Conservation (phyloP, 2,797 vertebrate species). For the Leptodactylus fallax region DNA sequence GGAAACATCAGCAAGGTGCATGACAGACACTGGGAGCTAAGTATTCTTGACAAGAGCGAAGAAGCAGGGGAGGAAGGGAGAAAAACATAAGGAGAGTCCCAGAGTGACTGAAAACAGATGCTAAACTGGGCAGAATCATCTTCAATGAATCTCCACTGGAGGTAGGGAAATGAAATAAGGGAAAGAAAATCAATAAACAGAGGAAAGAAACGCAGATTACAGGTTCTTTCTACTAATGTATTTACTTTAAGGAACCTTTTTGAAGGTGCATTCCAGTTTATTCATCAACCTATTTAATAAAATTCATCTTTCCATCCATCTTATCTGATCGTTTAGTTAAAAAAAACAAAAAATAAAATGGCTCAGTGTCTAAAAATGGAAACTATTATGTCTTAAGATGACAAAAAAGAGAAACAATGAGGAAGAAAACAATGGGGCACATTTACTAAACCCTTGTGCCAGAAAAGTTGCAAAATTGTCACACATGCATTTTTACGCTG, state of each 20-base stretch:
- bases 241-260: slow-evolving; percentile 55
- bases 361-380: neutral
- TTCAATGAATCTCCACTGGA: slow-evolving; percentile 54
- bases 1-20: slow-evolving; percentile 18
- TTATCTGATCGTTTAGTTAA: slow-evolving; percentile 30
- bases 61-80: slow-evolving; percentile 11
- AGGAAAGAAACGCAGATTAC: slow-evolving; percentile 61
- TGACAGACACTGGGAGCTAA: slow-evolving; percentile 3
- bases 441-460: no score
- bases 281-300: slow-evolving; percentile 56
- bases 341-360: neutral
- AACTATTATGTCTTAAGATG: neutral
- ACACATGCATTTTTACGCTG: no score
- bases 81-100: slow-evolving; percentile 49
- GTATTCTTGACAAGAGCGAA: slow-evolving; percentile 30
- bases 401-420: neutral
- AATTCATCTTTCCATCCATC: slow-evolving; percentile 53
- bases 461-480: no score
- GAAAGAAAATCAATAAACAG: slow-evolving; percentile 58
- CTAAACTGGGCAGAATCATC: slow-evolving; percentile 55
- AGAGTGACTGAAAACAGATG: slow-evolving; percentile 61
- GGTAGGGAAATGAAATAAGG: slow-evolving; percentile 60
- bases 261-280: slow-evolving; percentile 54
- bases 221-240: slow-evolving; percentile 55
- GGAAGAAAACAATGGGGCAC: no score